These are phyloP conservation scores for Trilocha varians DNA, from an alignment of 2,888 invertebrate genomes.

Conservation along the genomic window DNA sequence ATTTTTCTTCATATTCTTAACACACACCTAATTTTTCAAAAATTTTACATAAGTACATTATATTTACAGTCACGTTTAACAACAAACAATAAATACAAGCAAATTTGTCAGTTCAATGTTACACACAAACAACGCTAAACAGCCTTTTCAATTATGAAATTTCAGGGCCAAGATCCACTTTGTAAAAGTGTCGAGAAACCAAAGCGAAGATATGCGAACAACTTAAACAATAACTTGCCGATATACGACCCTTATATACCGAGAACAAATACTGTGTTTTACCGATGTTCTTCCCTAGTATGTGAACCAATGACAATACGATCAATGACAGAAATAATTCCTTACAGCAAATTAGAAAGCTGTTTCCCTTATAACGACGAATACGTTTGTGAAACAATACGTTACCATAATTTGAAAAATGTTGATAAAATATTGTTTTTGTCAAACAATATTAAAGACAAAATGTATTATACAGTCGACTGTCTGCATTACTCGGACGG, in stretches of 20 bases:
- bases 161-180: slow-evolving; percentile 37
- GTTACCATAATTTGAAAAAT: slow-evolving; percentile 47
- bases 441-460: slow-evolving; percentile 33
- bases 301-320: slow-evolving; percentile 31
- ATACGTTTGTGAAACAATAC: slow-evolving; percentile 40
- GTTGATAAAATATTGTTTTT: slow-evolving; percentile 52
- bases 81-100: no score
- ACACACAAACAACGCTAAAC: no score
- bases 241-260: slow-evolving; percentile 57
- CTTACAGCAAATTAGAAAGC: slow-evolving; percentile 28
- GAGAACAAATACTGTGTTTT: slow-evolving; percentile 32
- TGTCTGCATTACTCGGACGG: slow-evolving; percentile 51
- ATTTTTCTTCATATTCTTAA: no score
- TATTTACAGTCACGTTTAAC: no score
- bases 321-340: slow-evolving; percentile 43
- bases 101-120: no score
- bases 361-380: slow-evolving; percentile 30
- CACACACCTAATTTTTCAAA: no score
- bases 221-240: slow-evolving; percentile 25
- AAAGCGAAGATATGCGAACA: slow-evolving; percentile 21
- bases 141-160: slow-evolving; percentile 9
- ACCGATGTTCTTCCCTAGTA: slow-evolving; percentile 36
- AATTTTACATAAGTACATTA: no score
- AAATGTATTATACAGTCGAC: slow-evolving; percentile 49
- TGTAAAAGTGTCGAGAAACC: slow-evolving; percentile 29